These are phyloP conservation scores for Pygoscelis adeliae DNA, from an alignment of 2,113 vertebrate genomes.

Conservation along the genomic window DNA sequence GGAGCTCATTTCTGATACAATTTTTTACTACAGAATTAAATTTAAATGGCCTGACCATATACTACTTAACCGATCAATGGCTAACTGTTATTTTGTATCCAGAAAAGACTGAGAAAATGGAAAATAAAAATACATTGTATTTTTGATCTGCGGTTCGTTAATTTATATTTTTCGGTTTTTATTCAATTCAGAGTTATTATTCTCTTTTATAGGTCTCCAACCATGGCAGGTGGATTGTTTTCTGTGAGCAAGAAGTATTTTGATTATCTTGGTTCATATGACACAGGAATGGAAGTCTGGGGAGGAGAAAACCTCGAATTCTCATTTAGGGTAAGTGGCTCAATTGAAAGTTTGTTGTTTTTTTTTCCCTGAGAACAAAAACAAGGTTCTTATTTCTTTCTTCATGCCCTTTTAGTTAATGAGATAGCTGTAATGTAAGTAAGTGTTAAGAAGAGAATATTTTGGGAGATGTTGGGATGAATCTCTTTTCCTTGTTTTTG, in stretches of 20 bases:
- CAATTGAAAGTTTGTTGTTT: not conserved
- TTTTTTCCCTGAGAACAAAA: not conserved
- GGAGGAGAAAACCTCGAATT: slow-evolving; percentile 99
- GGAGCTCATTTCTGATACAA: not conserved
- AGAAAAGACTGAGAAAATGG: not conserved
- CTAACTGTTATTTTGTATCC: not conserved
- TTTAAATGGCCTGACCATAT: not conserved
- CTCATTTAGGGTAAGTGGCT: slow-evolving; percentile 90
- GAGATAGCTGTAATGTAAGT: not conserved
- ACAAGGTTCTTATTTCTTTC: not conserved
- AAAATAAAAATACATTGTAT: not conserved
- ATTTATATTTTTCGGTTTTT: not conserved
- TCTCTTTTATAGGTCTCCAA: slow-evolving; percentile 86
- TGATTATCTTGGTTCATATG: slow-evolving; percentile 94
- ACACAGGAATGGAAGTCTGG: slow-evolving; percentile 99
- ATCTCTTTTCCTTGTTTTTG: not conserved
- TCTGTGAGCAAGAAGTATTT: slow-evolving; percentile 93
- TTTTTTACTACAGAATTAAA: not conserved
- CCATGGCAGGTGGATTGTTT: slow-evolving; percentile 98
- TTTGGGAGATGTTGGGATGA: not conserved
- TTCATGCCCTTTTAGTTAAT: not conserved
- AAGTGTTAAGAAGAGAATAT: not conserved
- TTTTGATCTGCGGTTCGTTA: not conserved
- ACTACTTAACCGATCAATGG: not conserved
- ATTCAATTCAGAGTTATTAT: not conserved